phyloP scores from a whole-genome alignment of 2,888 invertebrate genomes.

The Rhamphomyia laevipes region DNA sequence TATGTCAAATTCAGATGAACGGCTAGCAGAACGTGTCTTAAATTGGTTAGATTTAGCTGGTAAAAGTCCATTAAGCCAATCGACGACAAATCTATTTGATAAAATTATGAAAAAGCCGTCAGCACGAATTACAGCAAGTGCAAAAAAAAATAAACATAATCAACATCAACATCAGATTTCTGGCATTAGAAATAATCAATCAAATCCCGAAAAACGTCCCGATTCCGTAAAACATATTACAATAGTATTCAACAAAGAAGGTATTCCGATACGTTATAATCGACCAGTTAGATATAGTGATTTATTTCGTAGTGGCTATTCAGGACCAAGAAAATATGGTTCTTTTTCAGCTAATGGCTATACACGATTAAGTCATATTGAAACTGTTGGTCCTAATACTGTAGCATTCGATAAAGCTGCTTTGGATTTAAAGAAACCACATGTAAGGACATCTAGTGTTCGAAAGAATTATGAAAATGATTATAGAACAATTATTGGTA shows the following conservation, averaged over 20 bases:
- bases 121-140: neutral
- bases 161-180: neutral
- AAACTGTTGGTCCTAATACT: conserved; percentile 5
- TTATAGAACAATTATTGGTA: conserved; percentile 16
- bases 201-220: conserved; percentile 14
- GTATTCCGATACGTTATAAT: conserved; percentile 31
- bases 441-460: neutral
- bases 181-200: no score
- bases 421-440: neutral
- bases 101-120: conserved; percentile 1
- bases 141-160: conserved; percentile 4
- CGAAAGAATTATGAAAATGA: conserved; percentile 15
- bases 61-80: conserved; percentile 32
- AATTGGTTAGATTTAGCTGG: conserved; percentile 71
- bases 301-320: conserved; percentile 19
- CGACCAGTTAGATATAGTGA: conserved; percentile 32
- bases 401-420: neutral
- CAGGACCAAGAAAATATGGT: conserved; percentile 7
- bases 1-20: conserved; percentile 28
- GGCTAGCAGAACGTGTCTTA: conserved; percentile 58
- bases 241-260: conserved; percentile 34
- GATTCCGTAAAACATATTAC: conserved; percentile 33
- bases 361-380: neutral
- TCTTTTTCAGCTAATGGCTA: neutral
- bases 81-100: conserved; percentile 12